Evolutionary conservation across 1,140 invertebrate species (phyloP), one percentile per base, ranked within the genome.

Genomic region (Mamestra configurata): DNA sequence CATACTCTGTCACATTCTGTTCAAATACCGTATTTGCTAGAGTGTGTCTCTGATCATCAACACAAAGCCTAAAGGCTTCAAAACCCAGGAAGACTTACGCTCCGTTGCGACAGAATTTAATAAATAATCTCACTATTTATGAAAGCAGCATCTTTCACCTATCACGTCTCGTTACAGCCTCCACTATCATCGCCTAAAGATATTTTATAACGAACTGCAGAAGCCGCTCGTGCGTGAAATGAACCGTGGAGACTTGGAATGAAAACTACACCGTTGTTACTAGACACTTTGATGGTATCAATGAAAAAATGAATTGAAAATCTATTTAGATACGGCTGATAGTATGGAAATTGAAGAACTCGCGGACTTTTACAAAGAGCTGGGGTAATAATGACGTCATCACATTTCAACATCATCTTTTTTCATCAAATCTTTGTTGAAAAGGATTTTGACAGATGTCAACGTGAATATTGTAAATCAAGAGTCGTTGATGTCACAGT

Each of bases 261-360:
- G 22, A 70, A 70, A 70, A 70, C 40, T 49, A 70, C 66, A 5
- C 15, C 43, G 43, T 24, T 11, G 20, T 70, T 70, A 13, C 37
- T 49, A 70, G 37, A 70, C 40, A 49, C 13, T 24, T 27, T 46
- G 22, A 70, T 70, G 27, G 20, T 46, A 24, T 15, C 40, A 27
- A 49, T 70, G 40, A 70, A 49, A 70, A 43, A 70, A 70, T 5
- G 20, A 22, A 46, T 49, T 68, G 64, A 24, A 68, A 68, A 68
- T 49, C 5, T 46, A 10, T 27, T 68, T 27, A 68, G 64, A 46
- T 49, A 24, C 40, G 40, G 40, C 22, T 68, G 27, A 35, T 61
- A 20, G 53, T 35, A 27, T n/a, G 24, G 57, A 61, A 61, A 61
- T 37, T 18, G 15, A 40, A n/a, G 31, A 37, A 37, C 35, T n/a